These are phyloP conservation scores for Mus minutoides DNA, from an alignment of 2,797 vertebrate genomes.

Conservation along the genomic window DNA sequence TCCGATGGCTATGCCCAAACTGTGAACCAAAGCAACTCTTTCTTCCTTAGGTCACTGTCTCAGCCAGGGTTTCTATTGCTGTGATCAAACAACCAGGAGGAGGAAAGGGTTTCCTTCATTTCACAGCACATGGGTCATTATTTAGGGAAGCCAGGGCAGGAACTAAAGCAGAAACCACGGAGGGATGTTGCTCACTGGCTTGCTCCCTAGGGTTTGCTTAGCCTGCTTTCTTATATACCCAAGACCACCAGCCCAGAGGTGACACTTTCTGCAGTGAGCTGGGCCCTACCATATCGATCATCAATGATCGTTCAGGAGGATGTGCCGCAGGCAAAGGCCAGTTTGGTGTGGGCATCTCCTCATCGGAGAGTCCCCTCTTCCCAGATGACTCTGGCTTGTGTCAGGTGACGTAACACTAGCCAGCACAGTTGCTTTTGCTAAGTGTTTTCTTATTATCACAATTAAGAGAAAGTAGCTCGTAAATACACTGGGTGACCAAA, in stretches of 20 bases:
- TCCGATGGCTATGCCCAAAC: neutral
- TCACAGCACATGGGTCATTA: neutral
- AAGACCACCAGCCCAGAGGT: neutral
- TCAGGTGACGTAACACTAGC: neutral
- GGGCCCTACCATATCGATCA: neutral
- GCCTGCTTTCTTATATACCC: neutral
- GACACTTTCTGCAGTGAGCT: neutral
- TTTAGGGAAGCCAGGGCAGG: neutral
- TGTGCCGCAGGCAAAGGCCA: neutral
- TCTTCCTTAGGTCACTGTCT: neutral
- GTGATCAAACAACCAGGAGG: neutral
- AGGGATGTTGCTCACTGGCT: neutral
- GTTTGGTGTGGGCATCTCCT: neutral
- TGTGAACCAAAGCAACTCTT: neutral
- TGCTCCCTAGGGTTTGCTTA: neutral
- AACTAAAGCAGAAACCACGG: neutral
- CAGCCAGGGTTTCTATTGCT: neutral
- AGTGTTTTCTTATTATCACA: neutral
- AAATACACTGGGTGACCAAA: conserved; percentile 4
- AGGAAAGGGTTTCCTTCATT: neutral
- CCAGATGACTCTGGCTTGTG: neutral
- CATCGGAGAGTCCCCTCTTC: neutral
- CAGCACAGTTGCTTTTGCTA: neutral
- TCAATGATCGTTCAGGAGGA: neutral
- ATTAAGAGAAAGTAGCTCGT: neutral